Base-by-base conservation (phyloP, 1,140 invertebrate genomes). In the Ostrea edulis region DNA sequence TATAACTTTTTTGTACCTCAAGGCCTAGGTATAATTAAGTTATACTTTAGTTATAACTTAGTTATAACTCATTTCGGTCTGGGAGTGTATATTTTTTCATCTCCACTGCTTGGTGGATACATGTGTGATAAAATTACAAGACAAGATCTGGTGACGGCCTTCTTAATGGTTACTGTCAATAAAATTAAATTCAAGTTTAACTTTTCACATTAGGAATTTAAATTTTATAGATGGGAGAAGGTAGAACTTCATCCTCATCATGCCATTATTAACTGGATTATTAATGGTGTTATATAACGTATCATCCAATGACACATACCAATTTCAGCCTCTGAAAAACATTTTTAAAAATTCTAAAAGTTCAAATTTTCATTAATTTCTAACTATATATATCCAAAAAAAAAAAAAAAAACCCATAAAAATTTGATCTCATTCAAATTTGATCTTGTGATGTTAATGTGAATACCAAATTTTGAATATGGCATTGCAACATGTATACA, bases 171-270 rank as follows among this genome's bases (percentile, higher is more conserved):
- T 77, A 77, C 68, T 77, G 68, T 77, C 68, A 77, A 77, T 77
- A 77, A 77, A 77, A 77, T 77, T 77, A 35, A 77, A 77, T 77
- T 77, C 22, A 77, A 77, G 68, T 77, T 77, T 77, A 77, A 77
- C 68, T 77, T 77, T 77, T 77, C 68, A 77, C 68, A 29, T 77
- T 35, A 44, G 68, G 14, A 4, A 77, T 77, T 77, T 77, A 77
- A 22, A 77, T 77, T 77, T 77, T 77, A 77, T 29, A 25, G 68
- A 29, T 77, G 22, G 25, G 68, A 12, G 25, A 77, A 77, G 68
- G 22, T 77, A 29, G 22, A 77, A 29, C 25, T 77, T 77, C 68
- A 77, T 77, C 68, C 68, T 35, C 68, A 77, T 25, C 68, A 77
- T 9, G 22, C 68, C 22, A 11, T 14, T 35, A 62, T 35, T 77